These are phyloP conservation scores for Calameuta filiformis DNA, from an alignment of 2,888 invertebrate species.

Conservation along the genomic window DNA sequence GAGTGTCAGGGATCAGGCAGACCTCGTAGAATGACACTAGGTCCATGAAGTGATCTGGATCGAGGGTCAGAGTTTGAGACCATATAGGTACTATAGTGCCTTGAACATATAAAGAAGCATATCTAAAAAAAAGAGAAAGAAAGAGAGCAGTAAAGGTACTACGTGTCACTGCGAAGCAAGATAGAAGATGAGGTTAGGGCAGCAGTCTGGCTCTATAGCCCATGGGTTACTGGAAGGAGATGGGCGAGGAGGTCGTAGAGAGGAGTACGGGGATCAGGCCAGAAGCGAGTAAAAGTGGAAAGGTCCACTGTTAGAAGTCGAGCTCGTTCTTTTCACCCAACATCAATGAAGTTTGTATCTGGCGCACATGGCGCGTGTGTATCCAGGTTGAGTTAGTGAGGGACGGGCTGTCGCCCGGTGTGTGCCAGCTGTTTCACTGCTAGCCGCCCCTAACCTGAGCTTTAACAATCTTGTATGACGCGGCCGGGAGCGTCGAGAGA, in stretches of 20 bases:
- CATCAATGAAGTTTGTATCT: constrained; percentile 66
- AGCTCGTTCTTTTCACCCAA: constrained; percentile 31
- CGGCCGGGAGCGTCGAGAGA: constrained; percentile 21
- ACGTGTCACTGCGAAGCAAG: not conserved
- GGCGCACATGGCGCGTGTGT: constrained; percentile 62
- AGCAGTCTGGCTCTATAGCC: not conserved
- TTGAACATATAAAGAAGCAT: not conserved
- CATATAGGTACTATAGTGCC: not conserved
- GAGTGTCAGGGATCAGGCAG: not conserved
- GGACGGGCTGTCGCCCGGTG: constrained; percentile 61
- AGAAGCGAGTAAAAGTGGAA: constrained; percentile 6
- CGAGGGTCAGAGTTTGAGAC: not conserved
- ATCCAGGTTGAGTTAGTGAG: constrained; percentile 64
- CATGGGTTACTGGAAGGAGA: not conserved
- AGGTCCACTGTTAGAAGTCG: constrained; percentile 7
- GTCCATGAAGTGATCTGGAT: not conserved
- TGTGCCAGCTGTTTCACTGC: constrained; percentile 64
- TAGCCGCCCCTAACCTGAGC: constrained; percentile 47
- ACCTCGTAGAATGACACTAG: not conserved
- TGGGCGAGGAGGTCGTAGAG: not conserved
- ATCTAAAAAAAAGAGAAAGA: constrained; percentile 21
- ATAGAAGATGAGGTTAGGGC: not conserved
- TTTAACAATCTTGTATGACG: constrained; percentile 63
- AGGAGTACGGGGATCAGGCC: constrained; percentile 4
- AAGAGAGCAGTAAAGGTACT: constrained; percentile 3